phyloP scores from a whole-genome alignment of 92 coral and sea anemone genomes.

The Heliopora coerulea region DNA sequence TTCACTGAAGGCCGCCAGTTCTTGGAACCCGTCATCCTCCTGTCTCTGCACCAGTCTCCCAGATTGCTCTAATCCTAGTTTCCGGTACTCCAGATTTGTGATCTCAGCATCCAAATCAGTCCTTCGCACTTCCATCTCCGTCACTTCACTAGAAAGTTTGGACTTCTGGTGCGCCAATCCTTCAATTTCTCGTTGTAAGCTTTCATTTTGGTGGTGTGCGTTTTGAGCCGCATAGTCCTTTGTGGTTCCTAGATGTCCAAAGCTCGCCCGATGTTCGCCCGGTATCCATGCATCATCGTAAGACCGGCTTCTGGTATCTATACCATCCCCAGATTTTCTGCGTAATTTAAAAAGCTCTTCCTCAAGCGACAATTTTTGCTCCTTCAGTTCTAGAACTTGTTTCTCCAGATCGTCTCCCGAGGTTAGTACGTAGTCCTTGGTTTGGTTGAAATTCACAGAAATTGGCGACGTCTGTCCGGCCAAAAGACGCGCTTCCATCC shows the following conservation, averaged over 20 bases:
- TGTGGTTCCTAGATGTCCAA: slow-evolving; percentile 6
- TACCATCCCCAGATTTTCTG: slow-evolving; percentile 38
- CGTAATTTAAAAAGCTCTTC: slow-evolving; percentile 35
- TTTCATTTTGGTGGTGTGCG: not conserved
- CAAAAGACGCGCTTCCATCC: slow-evolving; percentile 33
- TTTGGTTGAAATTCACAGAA: slow-evolving; percentile 14
- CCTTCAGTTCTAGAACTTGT: slow-evolving; percentile 17
- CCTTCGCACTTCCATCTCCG: slow-evolving; percentile 62
- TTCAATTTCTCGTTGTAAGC: slow-evolving; percentile 16
- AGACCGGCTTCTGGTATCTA: slow-evolving; percentile 17
- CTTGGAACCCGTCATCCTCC: slow-evolving; percentile 16
- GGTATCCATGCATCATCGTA: not conserved
- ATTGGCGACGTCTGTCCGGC: slow-evolving; percentile 11
- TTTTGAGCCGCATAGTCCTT: not conserved
- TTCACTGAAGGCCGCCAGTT: slow-evolving; percentile 1
- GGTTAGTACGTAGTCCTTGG: slow-evolving; percentile 16
- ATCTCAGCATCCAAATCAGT: slow-evolving; percentile 71
- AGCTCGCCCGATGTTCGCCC: not conserved
- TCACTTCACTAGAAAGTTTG: slow-evolving; percentile 70
- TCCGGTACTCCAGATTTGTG: slow-evolving; percentile 69
- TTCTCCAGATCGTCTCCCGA: slow-evolving; percentile 26
- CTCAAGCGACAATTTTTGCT: slow-evolving; percentile 14
- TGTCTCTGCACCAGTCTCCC: slow-evolving; percentile 33
- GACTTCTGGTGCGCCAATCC: slow-evolving; percentile 50
- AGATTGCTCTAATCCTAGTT: slow-evolving; percentile 60